These are phyloP conservation scores for Equus quagga DNA, from an alignment of 2,113 vertebrate genomes.

Conservation along the genomic window DNA sequence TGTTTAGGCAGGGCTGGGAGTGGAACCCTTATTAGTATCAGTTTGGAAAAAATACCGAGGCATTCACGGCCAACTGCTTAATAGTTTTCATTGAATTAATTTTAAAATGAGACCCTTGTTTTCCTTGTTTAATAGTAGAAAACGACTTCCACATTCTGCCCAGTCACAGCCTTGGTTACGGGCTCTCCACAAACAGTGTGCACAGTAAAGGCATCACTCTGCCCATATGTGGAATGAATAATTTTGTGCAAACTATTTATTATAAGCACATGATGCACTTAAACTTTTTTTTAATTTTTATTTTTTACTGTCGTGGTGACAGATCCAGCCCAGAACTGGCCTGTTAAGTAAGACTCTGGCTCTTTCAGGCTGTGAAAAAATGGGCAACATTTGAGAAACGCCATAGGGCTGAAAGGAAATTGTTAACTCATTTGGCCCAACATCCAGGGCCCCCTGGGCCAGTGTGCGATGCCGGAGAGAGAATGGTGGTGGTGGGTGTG, in stretches of 20 bases:
- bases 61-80: constrained; percentile 86
- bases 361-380: constrained; percentile 80
- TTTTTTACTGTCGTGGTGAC: constrained; percentile 89
- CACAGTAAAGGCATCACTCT: constrained; percentile 84
- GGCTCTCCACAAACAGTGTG: constrained; percentile 84
- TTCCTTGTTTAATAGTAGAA: constrained; percentile 88
- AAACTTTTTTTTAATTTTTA: constrained; percentile 83
- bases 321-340: constrained; percentile 88
- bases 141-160: constrained; percentile 87
- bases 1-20: constrained; percentile 76
- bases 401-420: constrained; percentile 85
- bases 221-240: constrained; percentile 86
- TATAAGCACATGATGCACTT: constrained; percentile 86
- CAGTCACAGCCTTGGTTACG: constrained; percentile 81
- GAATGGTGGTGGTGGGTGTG: background rate
- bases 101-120: constrained; percentile 88
- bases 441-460: constrained; percentile 47
- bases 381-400: constrained; percentile 79
- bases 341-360: constrained; percentile 82
- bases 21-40: constrained; percentile 79
- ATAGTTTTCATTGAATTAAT: constrained; percentile 89
- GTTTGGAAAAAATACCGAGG: constrained; percentile 84
- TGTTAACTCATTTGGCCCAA: constrained; percentile 80
- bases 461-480: background rate
- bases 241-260: constrained; percentile 89